These are phyloP conservation scores for Cheilosia scutellata DNA, from an alignment of 2,888 invertebrate species.

Conservation along the genomic window DNA sequence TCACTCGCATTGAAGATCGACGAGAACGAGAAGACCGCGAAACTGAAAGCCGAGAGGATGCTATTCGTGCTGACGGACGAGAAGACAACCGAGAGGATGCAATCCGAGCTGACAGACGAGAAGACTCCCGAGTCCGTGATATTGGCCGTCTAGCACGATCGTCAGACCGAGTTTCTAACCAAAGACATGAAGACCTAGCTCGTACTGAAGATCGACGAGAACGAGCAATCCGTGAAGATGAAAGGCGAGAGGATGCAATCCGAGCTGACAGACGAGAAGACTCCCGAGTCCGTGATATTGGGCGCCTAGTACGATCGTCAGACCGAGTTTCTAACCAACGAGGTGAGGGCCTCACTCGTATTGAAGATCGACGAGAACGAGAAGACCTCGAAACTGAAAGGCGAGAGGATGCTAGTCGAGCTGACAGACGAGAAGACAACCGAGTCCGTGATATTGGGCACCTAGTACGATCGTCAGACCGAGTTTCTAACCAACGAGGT, in stretches of 20 bases:
- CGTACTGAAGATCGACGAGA: slow-evolving; percentile 11
- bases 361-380: slow-evolving; percentile 17
- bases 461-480: too few species aligned
- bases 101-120: slow-evolving; percentile 8
- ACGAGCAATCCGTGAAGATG: not conserved
- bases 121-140: not conserved
- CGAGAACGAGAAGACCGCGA: too few species aligned
- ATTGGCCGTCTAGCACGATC: slow-evolving; percentile 1
- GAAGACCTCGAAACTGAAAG: slow-evolving; percentile 14
- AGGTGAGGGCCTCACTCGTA: not conserved
- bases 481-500: not conserved
- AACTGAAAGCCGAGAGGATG: too few species aligned
- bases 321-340: not conserved
- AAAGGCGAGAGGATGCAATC: slow-evolving; percentile 9
- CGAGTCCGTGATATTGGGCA: not conserved
- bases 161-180: not conserved
- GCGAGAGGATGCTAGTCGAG: not conserved
- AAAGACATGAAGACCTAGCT: not conserved
- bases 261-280: slow-evolving; percentile 20
- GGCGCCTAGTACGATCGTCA: not conserved
- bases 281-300: not conserved
- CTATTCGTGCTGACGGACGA: too few species aligned
- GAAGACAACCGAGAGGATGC: not conserved
- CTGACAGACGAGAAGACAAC: slow-evolving; percentile 23
- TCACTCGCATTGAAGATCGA: too few species aligned